Evolutionary conservation across 2,797 vertebrate genomes (phyloP).

Genomic region (Hemibagrus guttatus): DNA sequence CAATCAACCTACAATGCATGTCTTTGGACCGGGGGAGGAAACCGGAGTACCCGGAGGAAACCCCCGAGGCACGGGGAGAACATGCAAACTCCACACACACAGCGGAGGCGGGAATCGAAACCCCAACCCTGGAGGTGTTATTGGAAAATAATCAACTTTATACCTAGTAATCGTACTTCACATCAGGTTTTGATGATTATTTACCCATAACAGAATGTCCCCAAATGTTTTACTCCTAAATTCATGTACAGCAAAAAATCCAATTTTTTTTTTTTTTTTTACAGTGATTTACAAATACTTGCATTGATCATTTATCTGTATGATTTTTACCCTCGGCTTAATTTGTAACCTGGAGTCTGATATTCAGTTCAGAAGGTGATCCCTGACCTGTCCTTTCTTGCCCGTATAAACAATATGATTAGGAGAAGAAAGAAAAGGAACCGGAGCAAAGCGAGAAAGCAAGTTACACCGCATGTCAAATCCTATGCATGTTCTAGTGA

Average conservation of each 20-base stretch:
- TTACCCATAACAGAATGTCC: background rate
- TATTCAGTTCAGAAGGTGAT: background rate
- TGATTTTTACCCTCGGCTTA: background rate
- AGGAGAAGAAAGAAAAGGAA: background rate
- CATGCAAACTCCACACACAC: no score
- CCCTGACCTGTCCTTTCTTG: background rate
- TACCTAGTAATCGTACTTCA: background rate
- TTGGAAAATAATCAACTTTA: background rate
- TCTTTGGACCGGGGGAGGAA: no score
- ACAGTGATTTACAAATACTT: background rate
- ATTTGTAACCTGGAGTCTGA: background rate
- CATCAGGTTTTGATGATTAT: background rate
- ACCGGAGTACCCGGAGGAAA: no score
- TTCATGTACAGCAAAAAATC: background rate
- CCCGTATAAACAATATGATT: background rate
- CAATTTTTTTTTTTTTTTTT: no score
- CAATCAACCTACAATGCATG: no score
- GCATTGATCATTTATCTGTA: background rate
- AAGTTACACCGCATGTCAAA: conserved; percentile 40
- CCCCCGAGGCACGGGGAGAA: no score
- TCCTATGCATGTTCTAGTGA: conserved; percentile 27
- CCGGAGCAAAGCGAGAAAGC: conserved; percentile 6
- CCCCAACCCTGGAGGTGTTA: no score
- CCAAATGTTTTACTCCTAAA: background rate
- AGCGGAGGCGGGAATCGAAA: no score